Conservation (phyloP, 2,797 vertebrate genomes). For the Acrossocheilus fasciatus region DNA sequence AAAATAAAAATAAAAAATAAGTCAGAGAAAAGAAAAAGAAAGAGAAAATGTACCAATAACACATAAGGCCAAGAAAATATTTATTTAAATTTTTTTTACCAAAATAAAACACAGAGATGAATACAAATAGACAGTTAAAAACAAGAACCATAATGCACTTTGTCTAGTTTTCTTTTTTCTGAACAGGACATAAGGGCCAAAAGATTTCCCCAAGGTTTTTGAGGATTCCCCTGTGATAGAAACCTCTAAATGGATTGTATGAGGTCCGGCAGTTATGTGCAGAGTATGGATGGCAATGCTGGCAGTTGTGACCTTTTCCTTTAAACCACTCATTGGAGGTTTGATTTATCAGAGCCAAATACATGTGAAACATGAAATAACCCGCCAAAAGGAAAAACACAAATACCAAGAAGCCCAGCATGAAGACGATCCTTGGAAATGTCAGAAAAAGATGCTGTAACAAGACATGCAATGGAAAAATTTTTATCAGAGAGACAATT, state of each 20-base stretch:
- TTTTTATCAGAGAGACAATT: background rate
- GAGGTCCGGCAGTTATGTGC: conserved; percentile 57
- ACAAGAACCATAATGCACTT: background rate
- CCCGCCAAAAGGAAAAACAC: conserved; percentile 86
- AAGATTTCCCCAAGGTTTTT: conserved; percentile 80
- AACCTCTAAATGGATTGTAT: conserved; percentile 71
- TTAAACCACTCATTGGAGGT: conserved; percentile 95
- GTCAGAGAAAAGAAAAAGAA: background rate
- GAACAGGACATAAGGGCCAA: conserved; percentile 67
- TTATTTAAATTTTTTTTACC: conserved; percentile 25
- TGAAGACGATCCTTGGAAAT: conserved; percentile 92
- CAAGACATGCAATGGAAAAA: background rate
- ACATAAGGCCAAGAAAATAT: background rate
- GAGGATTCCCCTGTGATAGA: conserved; percentile 77
- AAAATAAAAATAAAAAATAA: background rate
- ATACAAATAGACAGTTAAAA: background rate
- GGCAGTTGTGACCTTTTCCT: conserved; percentile 72
- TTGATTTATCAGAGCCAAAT: conserved; percentile 88
- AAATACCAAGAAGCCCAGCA: conserved; percentile 92
- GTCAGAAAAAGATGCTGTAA: conserved; percentile 92
- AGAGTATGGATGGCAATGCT: conserved; percentile 71
- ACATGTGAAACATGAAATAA: conserved; percentile 85
- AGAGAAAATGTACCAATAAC: background rate
- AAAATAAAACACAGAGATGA: background rate
- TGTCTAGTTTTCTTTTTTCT: conserved; percentile 76